Evolutionary conservation across 2,113 vertebrate species (phyloP).

Genomic region (Dunckerocampus dactyliophorus): DNA sequence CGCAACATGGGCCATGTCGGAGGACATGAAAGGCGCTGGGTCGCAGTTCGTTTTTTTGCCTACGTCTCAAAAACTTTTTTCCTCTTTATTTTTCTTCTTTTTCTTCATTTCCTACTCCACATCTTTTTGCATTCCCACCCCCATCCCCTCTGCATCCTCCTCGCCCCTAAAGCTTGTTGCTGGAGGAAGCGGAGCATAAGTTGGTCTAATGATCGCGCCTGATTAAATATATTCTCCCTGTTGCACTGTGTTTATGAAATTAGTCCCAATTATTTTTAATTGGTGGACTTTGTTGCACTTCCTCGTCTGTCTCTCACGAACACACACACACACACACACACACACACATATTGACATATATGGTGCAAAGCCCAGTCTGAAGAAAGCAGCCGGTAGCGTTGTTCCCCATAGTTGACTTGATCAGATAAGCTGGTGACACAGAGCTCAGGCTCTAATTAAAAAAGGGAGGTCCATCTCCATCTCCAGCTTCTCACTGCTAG

Average conservation of each 20-base stretch:
- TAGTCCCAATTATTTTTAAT: constrained; percentile 73
- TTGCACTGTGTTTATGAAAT: constrained; percentile 61
- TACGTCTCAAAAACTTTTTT: constrained; percentile 41
- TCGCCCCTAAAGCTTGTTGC: constrained; percentile 30
- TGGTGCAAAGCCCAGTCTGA: constrained; percentile 16
- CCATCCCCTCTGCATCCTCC: constrained; percentile 1
- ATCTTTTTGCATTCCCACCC: constrained; percentile 2
- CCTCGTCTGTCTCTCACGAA: constrained; percentile 39
- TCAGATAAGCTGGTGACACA: constrained; percentile 62
- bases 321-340: constrained; percentile 16
- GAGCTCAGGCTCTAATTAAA: constrained; percentile 63
- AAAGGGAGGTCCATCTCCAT: constrained; percentile 47
- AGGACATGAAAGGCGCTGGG: constrained; percentile 59
- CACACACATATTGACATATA: constrained; percentile 2
- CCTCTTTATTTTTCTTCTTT: constrained; percentile 26
- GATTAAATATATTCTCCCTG: constrained; percentile 62
- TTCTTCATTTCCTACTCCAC: constrained; percentile 31
- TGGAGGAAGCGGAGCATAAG: constrained; percentile 49
- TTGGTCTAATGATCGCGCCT: constrained; percentile 50
- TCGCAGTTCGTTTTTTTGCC: constrained; percentile 41
- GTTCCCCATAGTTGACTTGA: constrained; percentile 37
- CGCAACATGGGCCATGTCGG: constrained; percentile 41
- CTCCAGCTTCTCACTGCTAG: constrained; percentile 20
- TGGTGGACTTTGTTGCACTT: constrained; percentile 53
- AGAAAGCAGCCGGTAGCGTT: constrained; percentile 38